Evolutionary conservation across 2,888 invertebrate species (phyloP).

Genomic region (Lysandra bellargus): DNA sequence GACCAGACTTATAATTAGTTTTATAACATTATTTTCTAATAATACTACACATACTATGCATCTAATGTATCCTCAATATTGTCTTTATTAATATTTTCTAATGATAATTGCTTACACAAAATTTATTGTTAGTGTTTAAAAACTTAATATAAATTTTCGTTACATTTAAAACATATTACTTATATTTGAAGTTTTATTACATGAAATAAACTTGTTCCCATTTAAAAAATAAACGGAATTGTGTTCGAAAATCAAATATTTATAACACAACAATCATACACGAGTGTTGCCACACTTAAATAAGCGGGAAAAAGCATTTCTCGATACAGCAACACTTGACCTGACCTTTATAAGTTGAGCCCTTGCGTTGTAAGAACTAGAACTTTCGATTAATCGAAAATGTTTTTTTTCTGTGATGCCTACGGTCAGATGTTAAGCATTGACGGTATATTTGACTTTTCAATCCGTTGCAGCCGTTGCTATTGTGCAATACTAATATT

Average conservation of each 20-base stretch:
- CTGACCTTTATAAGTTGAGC: slow-evolving; percentile 15
- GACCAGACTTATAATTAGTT: too few species aligned
- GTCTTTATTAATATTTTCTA: too few species aligned
- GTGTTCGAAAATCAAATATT: background rate
- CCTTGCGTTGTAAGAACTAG: slow-evolving; percentile 2
- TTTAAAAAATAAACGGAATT: background rate
- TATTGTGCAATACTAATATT: too few species aligned
- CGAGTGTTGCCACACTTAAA: slow-evolving; percentile 18
- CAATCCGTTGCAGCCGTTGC: too few species aligned
- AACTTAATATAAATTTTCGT: too few species aligned
- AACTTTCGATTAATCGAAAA: slow-evolving; percentile 16
- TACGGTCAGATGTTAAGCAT: too few species aligned
- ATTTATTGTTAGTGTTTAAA: background rate
- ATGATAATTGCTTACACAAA: background rate
- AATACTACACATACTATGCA: too few species aligned
- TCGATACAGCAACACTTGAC: slow-evolving; percentile 23
- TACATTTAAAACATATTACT: too few species aligned
- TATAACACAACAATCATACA: slow-evolving; percentile 1
- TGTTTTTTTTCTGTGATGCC: background rate
- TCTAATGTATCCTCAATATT: too few species aligned
- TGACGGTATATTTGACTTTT: too few species aligned
- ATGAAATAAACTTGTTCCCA: background rate
- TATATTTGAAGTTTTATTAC: background rate
- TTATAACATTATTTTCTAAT: too few species aligned
- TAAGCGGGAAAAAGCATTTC: slow-evolving; percentile 11